Conservation (phyloP, 2,797 vertebrate genomes). For the Sebastolobus altivelis region DNA sequence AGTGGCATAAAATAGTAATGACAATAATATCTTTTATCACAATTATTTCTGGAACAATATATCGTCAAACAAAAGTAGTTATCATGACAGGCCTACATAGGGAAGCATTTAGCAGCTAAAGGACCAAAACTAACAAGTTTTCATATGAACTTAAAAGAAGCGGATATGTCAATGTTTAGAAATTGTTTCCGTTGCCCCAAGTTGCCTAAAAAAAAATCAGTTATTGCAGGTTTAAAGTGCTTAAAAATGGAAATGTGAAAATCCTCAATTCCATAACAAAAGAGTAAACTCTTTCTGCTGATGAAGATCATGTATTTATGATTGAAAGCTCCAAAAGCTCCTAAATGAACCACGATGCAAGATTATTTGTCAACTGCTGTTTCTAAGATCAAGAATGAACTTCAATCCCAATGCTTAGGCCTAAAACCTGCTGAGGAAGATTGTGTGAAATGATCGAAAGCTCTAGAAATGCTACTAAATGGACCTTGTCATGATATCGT, state of each 20-base stretch:
- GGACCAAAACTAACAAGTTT: not conserved
- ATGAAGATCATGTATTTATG: not conserved
- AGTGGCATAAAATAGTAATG: too few relatives aligned
- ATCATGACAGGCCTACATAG: too few relatives aligned
- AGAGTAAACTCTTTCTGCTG: not conserved
- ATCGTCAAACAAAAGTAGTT: too few relatives aligned
- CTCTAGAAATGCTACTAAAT: not conserved
- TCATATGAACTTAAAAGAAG: not conserved
- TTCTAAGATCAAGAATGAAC: not conserved
- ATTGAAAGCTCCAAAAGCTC: not conserved
- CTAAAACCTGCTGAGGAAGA: not conserved
- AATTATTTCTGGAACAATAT: too few relatives aligned
- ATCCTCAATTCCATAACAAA: not conserved
- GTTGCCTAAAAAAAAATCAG: not conserved
- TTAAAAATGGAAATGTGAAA: not conserved
- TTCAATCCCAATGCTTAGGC: not conserved
- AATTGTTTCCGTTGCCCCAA: not conserved
- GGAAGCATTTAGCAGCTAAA: not conserved
- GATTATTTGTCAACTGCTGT: not conserved
- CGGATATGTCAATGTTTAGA: not conserved
- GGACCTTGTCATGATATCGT: not conserved
- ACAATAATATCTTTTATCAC: too few relatives aligned
- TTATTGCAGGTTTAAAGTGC: not conserved
- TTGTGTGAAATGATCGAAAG: not conserved
- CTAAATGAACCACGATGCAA: not conserved